Percentiles rank a stretch among this genome's conserved stretches.
These are phyloP conservation scores for Cydia amplana DNA, from an alignment of 1,140 invertebrate species.

Conservation along the genomic window DNA sequence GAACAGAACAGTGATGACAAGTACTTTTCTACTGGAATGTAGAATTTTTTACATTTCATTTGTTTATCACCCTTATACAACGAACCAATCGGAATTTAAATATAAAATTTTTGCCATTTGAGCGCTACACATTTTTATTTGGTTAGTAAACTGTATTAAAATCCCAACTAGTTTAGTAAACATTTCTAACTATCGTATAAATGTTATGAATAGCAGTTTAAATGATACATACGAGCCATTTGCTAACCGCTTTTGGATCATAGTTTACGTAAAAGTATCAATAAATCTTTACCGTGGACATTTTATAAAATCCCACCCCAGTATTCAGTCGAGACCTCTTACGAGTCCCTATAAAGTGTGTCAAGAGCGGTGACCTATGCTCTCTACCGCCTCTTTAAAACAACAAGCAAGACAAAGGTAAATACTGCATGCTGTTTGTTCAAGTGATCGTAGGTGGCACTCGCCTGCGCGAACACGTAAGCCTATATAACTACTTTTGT, in stretches of 20 bases:
- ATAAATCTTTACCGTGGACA: conserved; percentile 5
- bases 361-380: conserved; percentile 59
- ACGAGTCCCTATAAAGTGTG: conserved; percentile 37
- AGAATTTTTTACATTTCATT: too few relatives aligned
- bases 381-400: conserved; percentile 53
- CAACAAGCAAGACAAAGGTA: conserved; percentile 62
- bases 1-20: too few relatives aligned
- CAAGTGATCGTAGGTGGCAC: conserved; percentile 62
- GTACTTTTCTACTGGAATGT: too few relatives aligned
- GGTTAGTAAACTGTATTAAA: neutral
- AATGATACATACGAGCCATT: conserved; percentile 8
- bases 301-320: conserved; percentile 20
- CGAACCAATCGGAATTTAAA: too few relatives aligned
- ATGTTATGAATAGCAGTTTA: neutral
- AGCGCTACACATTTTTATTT: neutral
- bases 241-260: neutral
- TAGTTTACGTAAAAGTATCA: neutral
- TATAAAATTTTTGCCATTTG: too few relatives aligned
- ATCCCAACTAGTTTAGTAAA: neutral
- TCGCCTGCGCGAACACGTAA: conserved; percentile 42
- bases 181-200: neutral
- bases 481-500: conserved; percentile 14
- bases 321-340: conserved; percentile 10
- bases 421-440: conserved; percentile 58
- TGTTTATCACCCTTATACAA: too few relatives aligned